Conservation (phyloP, 2,113 vertebrate genomes). For the Pavo muticus region DNA sequence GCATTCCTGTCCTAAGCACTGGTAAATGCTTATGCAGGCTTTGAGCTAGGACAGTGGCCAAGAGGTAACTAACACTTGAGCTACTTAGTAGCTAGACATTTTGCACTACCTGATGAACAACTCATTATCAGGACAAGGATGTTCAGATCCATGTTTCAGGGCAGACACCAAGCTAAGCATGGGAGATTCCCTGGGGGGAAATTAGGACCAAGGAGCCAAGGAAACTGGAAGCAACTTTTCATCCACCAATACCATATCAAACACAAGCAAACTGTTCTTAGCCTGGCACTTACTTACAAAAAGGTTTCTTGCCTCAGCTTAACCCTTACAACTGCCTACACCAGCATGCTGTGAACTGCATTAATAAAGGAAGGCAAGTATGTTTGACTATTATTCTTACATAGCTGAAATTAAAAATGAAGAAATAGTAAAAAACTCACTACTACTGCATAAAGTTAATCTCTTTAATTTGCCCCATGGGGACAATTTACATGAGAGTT, state of each 20-base stretch:
- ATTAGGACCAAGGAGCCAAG: not conserved
- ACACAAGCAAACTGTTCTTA: not conserved
- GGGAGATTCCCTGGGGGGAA: not conserved
- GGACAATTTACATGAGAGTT: not conserved
- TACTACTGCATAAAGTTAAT: not conserved
- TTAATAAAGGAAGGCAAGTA: not conserved
- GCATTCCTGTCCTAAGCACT: not conserved
- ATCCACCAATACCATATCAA: not conserved
- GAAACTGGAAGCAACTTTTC: not conserved
- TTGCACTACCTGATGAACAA: not conserved
- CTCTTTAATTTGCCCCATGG: not conserved
- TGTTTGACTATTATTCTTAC: not conserved
- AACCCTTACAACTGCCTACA: not conserved
- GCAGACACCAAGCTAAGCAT: rapidly evolving
- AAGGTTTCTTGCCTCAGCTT: not conserved
- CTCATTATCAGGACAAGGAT: rapidly evolving
- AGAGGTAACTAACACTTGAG: not conserved
- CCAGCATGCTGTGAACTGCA: not conserved
- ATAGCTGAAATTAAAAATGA: not conserved
- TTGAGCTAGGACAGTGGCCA: not conserved
- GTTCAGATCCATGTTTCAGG: not conserved
- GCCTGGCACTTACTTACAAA: not conserved
- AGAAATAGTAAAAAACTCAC: not conserved
- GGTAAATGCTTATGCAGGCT: not conserved
- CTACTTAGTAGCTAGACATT: not conserved